Base-by-base conservation (phyloP, 1,140 invertebrate genomes). In the Latrodectus geometricus region DNA sequence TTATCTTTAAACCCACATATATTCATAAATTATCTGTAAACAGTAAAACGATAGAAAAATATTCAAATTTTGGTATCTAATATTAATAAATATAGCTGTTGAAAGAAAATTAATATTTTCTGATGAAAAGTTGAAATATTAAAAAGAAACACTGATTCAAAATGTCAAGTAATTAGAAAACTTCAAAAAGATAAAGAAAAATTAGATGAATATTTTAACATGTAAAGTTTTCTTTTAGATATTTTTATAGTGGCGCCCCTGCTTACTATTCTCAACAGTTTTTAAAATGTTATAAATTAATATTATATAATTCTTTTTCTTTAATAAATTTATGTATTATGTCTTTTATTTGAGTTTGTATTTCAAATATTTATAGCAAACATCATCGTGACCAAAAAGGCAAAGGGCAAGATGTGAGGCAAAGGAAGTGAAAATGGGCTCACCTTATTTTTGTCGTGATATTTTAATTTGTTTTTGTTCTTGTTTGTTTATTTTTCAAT, bases 381-480 rank as follows among this genome's bases (percentile, higher is more conserved):
- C 68, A 86, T 66, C 54, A 66, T 73, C 52, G 70, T 72, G 85
- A 80, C 56, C 85, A 87, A 68, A 79, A 65, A 52, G 23, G 21
- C 56, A 87, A 73, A 80, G 85, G 85, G 52, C 76, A 87, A 80
- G 85, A 80, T 68, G 70, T 87, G 4, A 79, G 85, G 20, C 85
- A 87, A 80, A 73, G 85, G 48, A 87, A 80, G 74, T 87, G 74
- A 21, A n/a, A 21, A 21, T 14, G 68, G 56, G 83, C 75, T 87
- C 85, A 80, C 15, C 68, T 54, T 14, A 49, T 80, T 61, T 66
- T 20, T n/a, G 49, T 54, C 85, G 85, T 87, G 85, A 87, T 85
- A 85, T 72, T 72, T 68, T 61, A 52, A 74, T 74, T 70, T 70
- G 20, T 66, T 72, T 86, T 70, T 11, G 70, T 17, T 77, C 23